Evolutionary conservation across 1,140 invertebrate genomes (phyloP).

Genomic region (Euwallacea similis): DNA sequence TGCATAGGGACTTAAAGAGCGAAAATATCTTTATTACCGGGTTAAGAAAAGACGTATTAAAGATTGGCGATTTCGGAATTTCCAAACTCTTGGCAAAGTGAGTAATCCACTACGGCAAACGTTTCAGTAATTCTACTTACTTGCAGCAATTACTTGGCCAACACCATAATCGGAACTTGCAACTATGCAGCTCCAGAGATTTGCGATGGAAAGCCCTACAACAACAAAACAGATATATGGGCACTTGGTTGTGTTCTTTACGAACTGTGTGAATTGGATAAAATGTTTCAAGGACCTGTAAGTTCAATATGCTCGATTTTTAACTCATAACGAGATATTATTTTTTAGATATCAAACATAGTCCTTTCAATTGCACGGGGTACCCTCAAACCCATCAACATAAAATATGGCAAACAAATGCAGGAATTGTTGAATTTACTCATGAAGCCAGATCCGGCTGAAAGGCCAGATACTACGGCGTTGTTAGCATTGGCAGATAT

Average conservation of each 20-base stretch:
- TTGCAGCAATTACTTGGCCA: constrained; percentile 56
- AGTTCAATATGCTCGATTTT: constrained; percentile 16
- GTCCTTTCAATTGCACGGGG: constrained; percentile 59
- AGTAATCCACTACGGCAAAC: constrained; percentile 9
- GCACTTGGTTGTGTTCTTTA: constrained; percentile 83
- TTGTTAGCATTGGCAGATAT: constrained; percentile 55
- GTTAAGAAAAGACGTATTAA: constrained; percentile 61
- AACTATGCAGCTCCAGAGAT: constrained; percentile 87
- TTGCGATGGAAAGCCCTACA: constrained; percentile 72
- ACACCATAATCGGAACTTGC: constrained; percentile 74
- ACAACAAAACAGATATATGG: constrained; percentile 82
- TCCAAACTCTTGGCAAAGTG: constrained; percentile 65
- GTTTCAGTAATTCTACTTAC: constrained; percentile 1
- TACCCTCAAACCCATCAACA: constrained; percentile 56
- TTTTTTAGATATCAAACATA: constrained; percentile 53
- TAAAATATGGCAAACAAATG: constrained; percentile 56
- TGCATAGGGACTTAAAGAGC: constrained; percentile 76
- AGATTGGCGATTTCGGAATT: constrained; percentile 81
- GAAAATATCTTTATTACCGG: constrained; percentile 75
- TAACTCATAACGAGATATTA: constrained; percentile 6
- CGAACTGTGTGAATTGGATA: constrained; percentile 65
- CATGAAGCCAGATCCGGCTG: constrained; percentile 57
- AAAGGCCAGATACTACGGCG: constrained; percentile 55
- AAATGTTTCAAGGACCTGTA: constrained; percentile 61
- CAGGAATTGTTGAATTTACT: constrained; percentile 59